These are phyloP conservation scores for Vulpes ferrilata DNA, from an alignment of 2,113 vertebrate species.

Conservation along the genomic window DNA sequence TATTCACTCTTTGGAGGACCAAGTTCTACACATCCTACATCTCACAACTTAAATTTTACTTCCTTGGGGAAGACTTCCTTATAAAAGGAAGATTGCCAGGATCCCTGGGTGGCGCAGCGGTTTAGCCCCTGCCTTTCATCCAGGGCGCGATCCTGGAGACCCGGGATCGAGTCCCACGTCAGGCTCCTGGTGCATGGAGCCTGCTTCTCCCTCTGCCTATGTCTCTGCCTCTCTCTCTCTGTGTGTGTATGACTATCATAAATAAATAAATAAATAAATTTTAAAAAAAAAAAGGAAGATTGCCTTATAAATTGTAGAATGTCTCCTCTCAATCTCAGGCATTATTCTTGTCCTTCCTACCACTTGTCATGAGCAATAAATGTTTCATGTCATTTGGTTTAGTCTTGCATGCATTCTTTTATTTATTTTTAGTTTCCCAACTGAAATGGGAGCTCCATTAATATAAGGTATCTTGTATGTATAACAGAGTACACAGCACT, in stretches of 20 bases:
- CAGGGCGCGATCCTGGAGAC: too few species aligned
- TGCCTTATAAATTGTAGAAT: neutral
- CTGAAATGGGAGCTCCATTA: neutral
- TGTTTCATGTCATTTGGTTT: neutral
- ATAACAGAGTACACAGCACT: neutral
- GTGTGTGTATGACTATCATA: too few species aligned
- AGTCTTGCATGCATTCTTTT: neutral
- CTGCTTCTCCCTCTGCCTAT: too few species aligned
- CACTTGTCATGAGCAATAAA: neutral
- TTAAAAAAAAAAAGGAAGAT: neutral
- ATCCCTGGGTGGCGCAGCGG: too few species aligned
- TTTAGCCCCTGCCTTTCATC: too few species aligned
- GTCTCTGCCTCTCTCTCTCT: too few species aligned
- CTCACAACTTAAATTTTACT: neutral
- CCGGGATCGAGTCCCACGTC: too few species aligned
- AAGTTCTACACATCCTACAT: neutral
- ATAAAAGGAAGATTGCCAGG: too few species aligned
- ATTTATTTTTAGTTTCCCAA: neutral
- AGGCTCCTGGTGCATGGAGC: too few species aligned
- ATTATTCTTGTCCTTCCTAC: neutral
- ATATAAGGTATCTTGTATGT: neutral
- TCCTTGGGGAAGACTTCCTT: neutral
- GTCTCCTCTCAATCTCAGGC: neutral
- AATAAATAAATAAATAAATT: too few species aligned
- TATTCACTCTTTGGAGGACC: neutral